Base-by-base conservation (phyloP, 2,797 vertebrate genomes). In the Liasis olivaceus region DNA sequence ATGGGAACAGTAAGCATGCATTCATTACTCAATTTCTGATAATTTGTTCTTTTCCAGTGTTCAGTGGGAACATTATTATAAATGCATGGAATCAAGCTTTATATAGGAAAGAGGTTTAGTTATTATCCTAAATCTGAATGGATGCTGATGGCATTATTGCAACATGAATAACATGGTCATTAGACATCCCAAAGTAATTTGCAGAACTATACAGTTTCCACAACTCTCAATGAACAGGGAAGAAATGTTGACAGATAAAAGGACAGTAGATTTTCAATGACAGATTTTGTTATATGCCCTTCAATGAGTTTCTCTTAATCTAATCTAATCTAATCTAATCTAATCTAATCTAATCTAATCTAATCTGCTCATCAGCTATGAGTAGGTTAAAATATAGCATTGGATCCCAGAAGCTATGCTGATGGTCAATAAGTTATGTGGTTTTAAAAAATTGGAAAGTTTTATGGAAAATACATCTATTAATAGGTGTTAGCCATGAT, bases 41-140 rank as follows among this genome's bases (percentile, higher is more conserved):
- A 66, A 54, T 93, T 95, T 95, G 7, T 24, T 91, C 42, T 92
- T 91, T 94, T 91, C 17, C 24, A 9, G 20, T 64, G 47, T 85
- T 89, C 85, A 31, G n/a, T 69, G 66, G 13, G 5, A 69, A 69
- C n/a, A 3, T 15, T 69, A 69, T 31, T 69, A 69, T 31, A 69
- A 69, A 31, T 69, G n/a, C 15, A 69, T 12, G 24, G 11, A 64
- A 64, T 64, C 63, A 64, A 64, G 63, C 9, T 64, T 64, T 28
- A 28, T 11, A 64, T 64, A 69, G 31, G 26, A 69, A 69, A 13
- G 4, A 64, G 63, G 63, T 69, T 69, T 69, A 69, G 28, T 31
- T 69, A 69, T 64, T 64, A 64, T 26, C 26, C 26, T 64, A 64
- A 64, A 69, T 31, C 13, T 51, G 84, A 85, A 85, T 85, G 47